Base-by-base conservation (phyloP, 2,888 invertebrate species). In the Ethmia dodecea region DNA sequence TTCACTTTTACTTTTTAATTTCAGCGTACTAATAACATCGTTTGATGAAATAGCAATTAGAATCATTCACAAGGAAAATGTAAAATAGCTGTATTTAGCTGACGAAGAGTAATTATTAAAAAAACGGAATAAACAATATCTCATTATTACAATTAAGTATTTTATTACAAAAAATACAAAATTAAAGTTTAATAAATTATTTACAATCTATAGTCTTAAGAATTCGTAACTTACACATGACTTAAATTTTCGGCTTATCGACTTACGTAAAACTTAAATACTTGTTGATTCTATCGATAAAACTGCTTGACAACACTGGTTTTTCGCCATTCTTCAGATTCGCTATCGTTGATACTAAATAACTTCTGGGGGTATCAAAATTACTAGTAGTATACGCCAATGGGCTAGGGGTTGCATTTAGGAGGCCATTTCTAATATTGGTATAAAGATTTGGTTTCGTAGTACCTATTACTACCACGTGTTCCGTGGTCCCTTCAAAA, bases 211-310 rank as follows among this genome's bases (percentile, higher is more conserved):
- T 30, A 30, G 30, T 18, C 20, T 30, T 20, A 30, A 18, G 3
- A 20, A 30, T 18, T 30, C 13, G 18, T 20, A 30, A 30, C 13
- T 15, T 8, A 5, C 5, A 18, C 18, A 18, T 18, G 8, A 18
- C 8, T n/a, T n/a, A n/a, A 18, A 18, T 18, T 8, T 18, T 18
- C 8, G 18, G 8, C 8, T 18, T 18, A 5, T 5, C 5, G 5
- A 18, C 8, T 8, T 18, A 18, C 18, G 18, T 65, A 49, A 66
- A 83, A 28, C 52, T 62, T 41, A 86, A 63, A 64, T 86, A 86
- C 44, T 75, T 80, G 50, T 79, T 80, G 18, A 84, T 78, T 38
- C 69, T 76, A 43, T 73, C 63, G 15, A 84, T 69, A 53, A 67
- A 84, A 24, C 61, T 64, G 32, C 62, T 54, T 0, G 76, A 72